phyloP scores from a whole-genome alignment of 53 echinoderm and acorn worm species.

The Zoroaster sp. region DNA sequence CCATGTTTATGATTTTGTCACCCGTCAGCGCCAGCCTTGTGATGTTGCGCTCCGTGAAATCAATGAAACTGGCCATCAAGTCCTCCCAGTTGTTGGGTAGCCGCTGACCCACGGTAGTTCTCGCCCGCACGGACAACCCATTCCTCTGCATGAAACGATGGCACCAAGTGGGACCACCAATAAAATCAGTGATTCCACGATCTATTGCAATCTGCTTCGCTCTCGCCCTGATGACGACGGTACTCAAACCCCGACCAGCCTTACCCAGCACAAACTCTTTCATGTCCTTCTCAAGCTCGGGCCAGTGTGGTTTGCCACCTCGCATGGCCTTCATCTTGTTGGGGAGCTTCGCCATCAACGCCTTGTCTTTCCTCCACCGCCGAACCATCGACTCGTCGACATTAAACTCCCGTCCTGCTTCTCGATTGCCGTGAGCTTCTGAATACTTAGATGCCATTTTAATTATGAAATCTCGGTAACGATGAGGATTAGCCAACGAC shows the following conservation, averaged over 20 bases:
- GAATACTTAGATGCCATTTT: no score
- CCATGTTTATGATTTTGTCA: background rate
- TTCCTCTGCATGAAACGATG: conserved; percentile 28
- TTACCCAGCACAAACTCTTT: conserved; percentile 23
- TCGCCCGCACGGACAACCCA: background rate
- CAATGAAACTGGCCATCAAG: background rate
- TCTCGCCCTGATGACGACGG: conserved; percentile 34
- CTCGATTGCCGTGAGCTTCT: no score
- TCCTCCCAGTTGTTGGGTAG: background rate
- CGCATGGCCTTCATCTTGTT: no score
- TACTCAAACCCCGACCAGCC: conserved; percentile 14
- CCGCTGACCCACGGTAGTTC: background rate
- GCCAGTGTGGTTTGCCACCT: no score
- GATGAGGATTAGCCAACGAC: no score
- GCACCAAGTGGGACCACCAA: conserved; percentile 38
- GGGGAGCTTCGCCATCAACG: no score
- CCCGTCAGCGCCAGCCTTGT: no score
- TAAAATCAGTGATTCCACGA: conserved; percentile 10
- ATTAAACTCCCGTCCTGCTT: no score
- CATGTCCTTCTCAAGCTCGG: conserved; percentile 9
- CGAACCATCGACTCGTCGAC: no score
- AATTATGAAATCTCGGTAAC: no score
- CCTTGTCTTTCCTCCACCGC: no score
- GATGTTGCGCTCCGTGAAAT: background rate
- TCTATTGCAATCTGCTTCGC: conserved; percentile 22